Conservation (phyloP, 2,888 invertebrate genomes). For the Embidobia sp. region DNA sequence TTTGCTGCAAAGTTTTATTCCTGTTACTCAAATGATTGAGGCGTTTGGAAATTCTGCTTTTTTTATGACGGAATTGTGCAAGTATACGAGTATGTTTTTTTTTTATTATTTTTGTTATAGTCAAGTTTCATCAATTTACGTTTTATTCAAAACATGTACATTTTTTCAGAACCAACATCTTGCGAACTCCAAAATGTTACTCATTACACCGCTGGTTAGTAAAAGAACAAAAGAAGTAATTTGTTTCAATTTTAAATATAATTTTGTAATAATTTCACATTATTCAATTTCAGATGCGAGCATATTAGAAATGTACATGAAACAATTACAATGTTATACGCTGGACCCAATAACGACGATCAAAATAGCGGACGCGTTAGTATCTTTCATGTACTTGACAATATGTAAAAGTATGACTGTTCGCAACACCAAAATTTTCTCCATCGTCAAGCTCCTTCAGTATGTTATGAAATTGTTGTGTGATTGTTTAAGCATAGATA, state of each 20-base stretch:
- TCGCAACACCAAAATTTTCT: slow-evolving; percentile 30
- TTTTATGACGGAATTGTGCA: slow-evolving; percentile 72
- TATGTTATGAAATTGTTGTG: slow-evolving; percentile 71
- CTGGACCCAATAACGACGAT: slow-evolving; percentile 73
- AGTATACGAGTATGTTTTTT: too few species aligned
- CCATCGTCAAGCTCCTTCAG: slow-evolving; percentile 23
- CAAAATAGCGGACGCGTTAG: slow-evolving; percentile 70
- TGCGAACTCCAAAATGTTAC: slow-evolving; percentile 25
- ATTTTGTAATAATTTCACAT: slow-evolving; percentile 4
- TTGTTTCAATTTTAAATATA: too few species aligned
- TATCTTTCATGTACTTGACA: slow-evolving; percentile 70
- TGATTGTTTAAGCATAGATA: slow-evolving; percentile 72
- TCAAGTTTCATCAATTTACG: too few species aligned
- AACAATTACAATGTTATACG: slow-evolving; percentile 74
- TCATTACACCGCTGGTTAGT: slow-evolving; percentile 42
- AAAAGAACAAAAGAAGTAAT: too few species aligned
- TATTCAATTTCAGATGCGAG: slow-evolving; percentile 73
- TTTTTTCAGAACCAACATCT: slow-evolving; percentile 29
- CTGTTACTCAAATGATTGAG: slow-evolving; percentile 71
- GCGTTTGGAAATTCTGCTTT: slow-evolving; percentile 68
- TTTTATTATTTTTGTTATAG: too few species aligned
- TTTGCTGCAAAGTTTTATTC: slow-evolving; percentile 72
- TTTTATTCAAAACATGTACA: too few species aligned
- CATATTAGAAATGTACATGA: slow-evolving; percentile 73
- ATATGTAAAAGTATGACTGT: slow-evolving; percentile 71